Evolutionary conservation across 2,888 invertebrate genomes (phyloP), one percentile per base, ranked within the genome.

Genomic region (Caenorhabditis doughertyi): DNA sequence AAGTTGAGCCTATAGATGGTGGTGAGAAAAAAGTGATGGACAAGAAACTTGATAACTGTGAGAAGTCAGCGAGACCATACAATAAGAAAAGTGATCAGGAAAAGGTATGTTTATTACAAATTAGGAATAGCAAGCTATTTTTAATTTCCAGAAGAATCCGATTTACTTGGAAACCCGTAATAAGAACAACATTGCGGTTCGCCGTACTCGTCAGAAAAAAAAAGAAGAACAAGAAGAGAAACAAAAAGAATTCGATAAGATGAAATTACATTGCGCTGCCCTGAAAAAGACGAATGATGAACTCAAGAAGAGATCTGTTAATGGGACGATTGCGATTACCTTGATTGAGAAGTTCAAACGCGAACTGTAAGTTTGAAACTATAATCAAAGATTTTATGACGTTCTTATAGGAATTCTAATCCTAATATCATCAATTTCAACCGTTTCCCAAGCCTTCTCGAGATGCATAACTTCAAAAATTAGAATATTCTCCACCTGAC

Each of bases 161-260:
- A 9, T 16, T 1, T 60, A 49, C 11, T 18, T 0, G 13, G 9
- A 60, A 23, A n/a, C 5, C 29, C 72, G 72, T 9, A n/a, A 11
- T 0, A 25, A 51, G 2, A 72, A 72, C 62, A 72, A 72, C 53
- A 18, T 9, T 0, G 60, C 72, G 27, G 72, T 72, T 21, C 62
- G 62, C 11, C 25, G 8, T 0, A 39, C 39, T 42, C 72, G 72
- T 29, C 18, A 35, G 25, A 62, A 62, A 13, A 18, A 39, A 9
- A 42, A 42, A 7, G 9, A 27, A 8, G 1, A 5, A 11, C 39
- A 42, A 18, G 42, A 25, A 13, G 25, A 39, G 11, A n/a, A 60
- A 3, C 53, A 62, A 18, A 18, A 35, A 32, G 7, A 51, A 23
- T 16, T 13, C 18, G 51, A 71, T 49, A 5, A 27, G 13, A 4